Evolutionary conservation across 2,113 vertebrate genomes (phyloP).

Genomic region (Campylorhamphus procurvoides): DNA sequence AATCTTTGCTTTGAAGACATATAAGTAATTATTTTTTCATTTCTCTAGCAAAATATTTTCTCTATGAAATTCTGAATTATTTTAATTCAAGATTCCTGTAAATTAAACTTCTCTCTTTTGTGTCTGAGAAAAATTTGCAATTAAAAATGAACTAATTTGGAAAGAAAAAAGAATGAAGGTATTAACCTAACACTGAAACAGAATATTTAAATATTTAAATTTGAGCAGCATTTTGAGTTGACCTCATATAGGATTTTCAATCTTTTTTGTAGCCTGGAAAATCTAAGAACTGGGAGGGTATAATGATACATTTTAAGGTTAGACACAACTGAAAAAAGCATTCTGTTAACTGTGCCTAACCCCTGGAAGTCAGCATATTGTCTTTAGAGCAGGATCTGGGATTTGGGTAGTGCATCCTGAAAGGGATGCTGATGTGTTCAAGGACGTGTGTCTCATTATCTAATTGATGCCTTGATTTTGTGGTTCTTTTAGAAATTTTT

Average conservation of each 20-base stretch:
- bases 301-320: not conserved
- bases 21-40: not conserved
- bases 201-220: not conserved
- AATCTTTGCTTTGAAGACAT: not conserved
- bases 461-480: not conserved
- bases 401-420: not conserved
- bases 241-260: not conserved
- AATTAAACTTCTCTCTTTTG: not conserved
- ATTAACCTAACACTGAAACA: not conserved
- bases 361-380: not conserved
- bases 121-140: not conserved
- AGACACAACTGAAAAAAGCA: not conserved
- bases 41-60: not conserved
- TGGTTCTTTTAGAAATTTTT: not conserved
- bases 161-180: not conserved
- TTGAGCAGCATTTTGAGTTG: not conserved
- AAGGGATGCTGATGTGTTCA: not conserved
- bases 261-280: not conserved
- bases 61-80: not conserved
- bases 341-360: not conserved
- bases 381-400: not conserved
- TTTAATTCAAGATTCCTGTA: not conserved
- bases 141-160: not conserved
- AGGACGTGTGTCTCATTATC: not conserved
- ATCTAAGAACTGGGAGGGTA: not conserved